Conservation (phyloP, 1,140 invertebrate genomes). For the Triops longicaudatus region DNA sequence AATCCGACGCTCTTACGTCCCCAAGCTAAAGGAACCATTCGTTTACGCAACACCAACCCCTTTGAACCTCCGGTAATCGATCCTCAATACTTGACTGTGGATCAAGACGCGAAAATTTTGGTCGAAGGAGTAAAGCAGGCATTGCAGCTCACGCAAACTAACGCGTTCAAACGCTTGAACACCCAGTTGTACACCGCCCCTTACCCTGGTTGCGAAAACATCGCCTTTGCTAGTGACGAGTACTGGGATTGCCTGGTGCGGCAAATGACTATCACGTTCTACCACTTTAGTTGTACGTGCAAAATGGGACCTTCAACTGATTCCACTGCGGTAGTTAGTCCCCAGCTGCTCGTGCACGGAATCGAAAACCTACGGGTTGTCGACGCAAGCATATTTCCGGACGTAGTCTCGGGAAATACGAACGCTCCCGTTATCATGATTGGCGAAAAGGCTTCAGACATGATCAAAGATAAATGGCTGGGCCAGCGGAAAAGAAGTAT, state of each 20-base stretch:
- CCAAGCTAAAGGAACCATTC: conserved; percentile 57
- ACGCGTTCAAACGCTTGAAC: conserved; percentile 47
- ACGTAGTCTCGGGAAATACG: conserved; percentile 58
- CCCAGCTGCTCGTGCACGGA: conserved; percentile 58
- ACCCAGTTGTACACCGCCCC: conserved; percentile 60
- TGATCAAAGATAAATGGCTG: conserved; percentile 69
- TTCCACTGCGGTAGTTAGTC: conserved; percentile 63
- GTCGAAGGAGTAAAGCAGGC: conserved; percentile 52
- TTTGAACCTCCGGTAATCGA: conserved; percentile 63
- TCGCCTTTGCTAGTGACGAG: conserved; percentile 64
- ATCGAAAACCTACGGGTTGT: conserved; percentile 58
- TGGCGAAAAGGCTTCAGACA: conserved; percentile 68
- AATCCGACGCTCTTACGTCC: conserved; percentile 60
- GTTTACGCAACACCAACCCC: conserved; percentile 55
- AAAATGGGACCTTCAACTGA: conserved; percentile 66
- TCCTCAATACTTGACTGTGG: conserved; percentile 67
- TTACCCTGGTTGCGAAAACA: conserved; percentile 67
- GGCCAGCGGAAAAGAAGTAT: not conserved
- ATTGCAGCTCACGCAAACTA: conserved; percentile 30
- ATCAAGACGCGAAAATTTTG: conserved; percentile 56
- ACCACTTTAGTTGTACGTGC: conserved; percentile 60
- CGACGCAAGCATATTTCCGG: conserved; percentile 67
- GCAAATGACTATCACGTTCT: conserved; percentile 64
- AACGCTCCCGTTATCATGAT: conserved; percentile 70
- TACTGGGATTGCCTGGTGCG: conserved; percentile 66